Conservation (phyloP, 2,797 vertebrate species). For the Tapera naevia region DNA sequence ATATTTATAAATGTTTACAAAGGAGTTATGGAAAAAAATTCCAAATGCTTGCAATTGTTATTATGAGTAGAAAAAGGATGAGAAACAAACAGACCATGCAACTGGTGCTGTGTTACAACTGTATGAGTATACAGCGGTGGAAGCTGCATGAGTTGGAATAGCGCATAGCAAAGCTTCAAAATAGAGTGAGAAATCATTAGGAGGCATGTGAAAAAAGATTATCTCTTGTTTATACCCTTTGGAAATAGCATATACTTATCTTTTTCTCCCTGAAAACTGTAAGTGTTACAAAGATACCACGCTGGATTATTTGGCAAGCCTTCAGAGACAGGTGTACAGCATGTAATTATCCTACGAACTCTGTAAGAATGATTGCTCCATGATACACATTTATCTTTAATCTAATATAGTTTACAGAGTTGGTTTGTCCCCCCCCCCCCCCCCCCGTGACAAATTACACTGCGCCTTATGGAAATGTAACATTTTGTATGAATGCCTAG, state of each 20-base stretch:
- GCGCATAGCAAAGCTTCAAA: background rate
- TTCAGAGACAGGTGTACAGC: conserved; percentile 68
- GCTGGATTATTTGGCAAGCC: conserved; percentile 61
- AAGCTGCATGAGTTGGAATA: background rate
- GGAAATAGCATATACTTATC: background rate
- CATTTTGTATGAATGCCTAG: conserved; percentile 82
- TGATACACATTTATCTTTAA: conserved; percentile 72
- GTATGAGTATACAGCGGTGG: background rate
- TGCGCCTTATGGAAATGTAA: conserved; percentile 85
- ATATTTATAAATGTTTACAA: background rate
- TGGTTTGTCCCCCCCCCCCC: background rate
- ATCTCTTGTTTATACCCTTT: background rate
- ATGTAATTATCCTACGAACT: conserved; percentile 66
- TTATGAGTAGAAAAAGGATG: background rate
- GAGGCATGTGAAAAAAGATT: background rate
- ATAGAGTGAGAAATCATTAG: background rate
- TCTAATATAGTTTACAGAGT: conserved; percentile 74
- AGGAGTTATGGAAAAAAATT: background rate
- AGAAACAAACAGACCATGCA: background rate
- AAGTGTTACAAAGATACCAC: background rate
- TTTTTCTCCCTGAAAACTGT: background rate
- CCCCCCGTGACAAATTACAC: conserved; percentile 77
- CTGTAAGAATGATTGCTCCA: conserved; percentile 55
- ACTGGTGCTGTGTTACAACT: background rate
- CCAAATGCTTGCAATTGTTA: background rate